These are phyloP conservation scores for Hypselothyrea guttata DNA, from an alignment of 2,888 invertebrate genomes.

Conservation along the genomic window DNA sequence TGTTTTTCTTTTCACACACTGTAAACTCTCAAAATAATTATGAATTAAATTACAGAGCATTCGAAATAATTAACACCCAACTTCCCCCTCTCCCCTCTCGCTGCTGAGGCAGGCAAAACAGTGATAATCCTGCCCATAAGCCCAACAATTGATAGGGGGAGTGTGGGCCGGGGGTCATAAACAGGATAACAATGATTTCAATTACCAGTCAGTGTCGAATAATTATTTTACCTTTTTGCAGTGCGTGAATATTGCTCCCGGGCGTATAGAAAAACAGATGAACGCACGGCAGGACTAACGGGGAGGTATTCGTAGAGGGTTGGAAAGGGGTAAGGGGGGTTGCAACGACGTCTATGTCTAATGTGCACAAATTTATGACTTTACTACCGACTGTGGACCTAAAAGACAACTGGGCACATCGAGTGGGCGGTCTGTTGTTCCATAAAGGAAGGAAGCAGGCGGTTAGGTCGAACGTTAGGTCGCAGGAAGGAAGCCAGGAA, in stretches of 20 bases:
- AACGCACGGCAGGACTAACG: constrained; percentile 30
- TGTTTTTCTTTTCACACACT: too few species aligned
- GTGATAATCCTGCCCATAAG: constrained; percentile 72
- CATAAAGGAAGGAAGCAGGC: too few species aligned
- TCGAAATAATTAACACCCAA: constrained; percentile 54
- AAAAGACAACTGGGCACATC: constrained; percentile 6
- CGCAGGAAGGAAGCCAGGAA: constrained; percentile 7
- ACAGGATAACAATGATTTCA: constrained; percentile 79
- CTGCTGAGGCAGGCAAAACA: constrained; percentile 46
- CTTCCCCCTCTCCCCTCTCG: neutral
- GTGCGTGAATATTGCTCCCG: constrained; percentile 81
- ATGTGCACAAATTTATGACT: constrained; percentile 81
- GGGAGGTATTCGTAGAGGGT: constrained; percentile 1
- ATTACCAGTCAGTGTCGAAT: constrained; percentile 79
- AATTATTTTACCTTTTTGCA: constrained; percentile 76
- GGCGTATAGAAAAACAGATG: constrained; percentile 80
- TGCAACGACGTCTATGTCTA: constrained; percentile 74
- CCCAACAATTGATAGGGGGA: constrained; percentile 36
- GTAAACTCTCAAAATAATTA: constrained; percentile 13
- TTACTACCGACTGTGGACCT: constrained; percentile 49
- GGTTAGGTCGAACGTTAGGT: too few species aligned
- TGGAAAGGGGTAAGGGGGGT: neutral
- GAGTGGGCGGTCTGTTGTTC: constrained; percentile 58
- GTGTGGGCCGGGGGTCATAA: constrained; percentile 30
- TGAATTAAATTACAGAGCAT: constrained; percentile 24